Evolutionary conservation across 2,888 invertebrate species (phyloP).

Genomic region (Molanna angustata): DNA sequence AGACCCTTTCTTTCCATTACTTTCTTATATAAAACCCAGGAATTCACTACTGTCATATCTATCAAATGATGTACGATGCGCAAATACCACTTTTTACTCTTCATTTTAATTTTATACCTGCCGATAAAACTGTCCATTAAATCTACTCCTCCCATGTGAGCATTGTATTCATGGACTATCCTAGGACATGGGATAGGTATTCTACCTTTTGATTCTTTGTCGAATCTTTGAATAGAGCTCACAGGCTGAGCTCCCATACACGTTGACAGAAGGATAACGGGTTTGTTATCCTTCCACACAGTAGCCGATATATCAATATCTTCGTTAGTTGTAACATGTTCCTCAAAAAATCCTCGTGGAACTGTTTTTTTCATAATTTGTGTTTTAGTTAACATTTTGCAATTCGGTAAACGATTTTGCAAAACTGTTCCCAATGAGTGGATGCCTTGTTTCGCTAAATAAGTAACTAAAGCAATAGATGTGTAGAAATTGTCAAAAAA

Average conservation of each 20-base stretch:
- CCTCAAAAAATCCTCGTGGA: conserved; percentile 39
- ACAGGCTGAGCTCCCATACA: conserved; percentile 30
- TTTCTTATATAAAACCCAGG: conserved; percentile 20
- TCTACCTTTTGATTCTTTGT: conserved; percentile 23
- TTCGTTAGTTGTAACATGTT: conserved; percentile 37
- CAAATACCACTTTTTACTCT: conserved; percentile 32
- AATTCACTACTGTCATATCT: conserved; percentile 28
- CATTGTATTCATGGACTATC: conserved; percentile 31
- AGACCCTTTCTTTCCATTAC: too few species aligned
- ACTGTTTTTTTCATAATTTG: conserved; percentile 38
- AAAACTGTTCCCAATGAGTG: too few species aligned
- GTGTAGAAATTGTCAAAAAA: conserved; percentile 4
- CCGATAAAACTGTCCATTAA: conserved; percentile 33
- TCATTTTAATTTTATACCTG: conserved; percentile 33
- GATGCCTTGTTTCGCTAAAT: neutral
- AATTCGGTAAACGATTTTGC: too few species aligned
- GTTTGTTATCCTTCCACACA: conserved; percentile 1
- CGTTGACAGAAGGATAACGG: conserved; percentile 4
- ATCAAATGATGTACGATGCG: conserved; percentile 32
- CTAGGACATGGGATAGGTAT: conserved; percentile 30
- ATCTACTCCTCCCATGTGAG: conserved; percentile 34
- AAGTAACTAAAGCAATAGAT: neutral
- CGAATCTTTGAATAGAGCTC: conserved; percentile 26
- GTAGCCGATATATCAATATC: conserved; percentile 32
- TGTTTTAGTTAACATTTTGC: conserved; percentile 35